A percentile compares a stretch with the other conserved stretches of the same genome.
Evolutionary conservation across 2,113 vertebrate species (phyloP).

Genomic region (Brachyhypopomus gauderio): DNA sequence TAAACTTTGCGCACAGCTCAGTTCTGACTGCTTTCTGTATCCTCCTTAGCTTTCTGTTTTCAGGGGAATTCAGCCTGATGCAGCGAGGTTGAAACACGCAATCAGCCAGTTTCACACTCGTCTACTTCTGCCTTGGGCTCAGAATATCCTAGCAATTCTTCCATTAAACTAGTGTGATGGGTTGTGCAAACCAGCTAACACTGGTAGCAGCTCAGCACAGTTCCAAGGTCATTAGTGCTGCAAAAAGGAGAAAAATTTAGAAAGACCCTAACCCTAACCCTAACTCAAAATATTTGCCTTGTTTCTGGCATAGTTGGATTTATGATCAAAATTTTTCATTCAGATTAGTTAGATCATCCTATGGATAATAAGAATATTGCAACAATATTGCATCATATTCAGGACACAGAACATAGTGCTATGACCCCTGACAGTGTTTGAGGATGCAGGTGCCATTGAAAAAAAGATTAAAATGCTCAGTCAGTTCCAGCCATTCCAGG

Average conservation of each 20-base stretch:
- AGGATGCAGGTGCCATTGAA: constrained; percentile 5
- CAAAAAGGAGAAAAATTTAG: background rate
- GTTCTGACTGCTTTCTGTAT: background rate
- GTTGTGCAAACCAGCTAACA: background rate
- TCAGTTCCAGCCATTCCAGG: background rate
- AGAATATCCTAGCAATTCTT: background rate
- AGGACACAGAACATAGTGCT: background rate
- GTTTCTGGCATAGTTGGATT: background rate
- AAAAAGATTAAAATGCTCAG: constrained; percentile 6
- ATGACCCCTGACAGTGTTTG: background rate
- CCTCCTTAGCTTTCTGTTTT: background rate
- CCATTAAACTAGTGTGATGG: background rate
- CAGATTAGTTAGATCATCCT: background rate
- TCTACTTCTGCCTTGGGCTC: background rate
- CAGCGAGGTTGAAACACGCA: background rate
- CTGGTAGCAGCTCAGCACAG: background rate
- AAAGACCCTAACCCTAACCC: background rate
- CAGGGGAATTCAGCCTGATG: background rate
- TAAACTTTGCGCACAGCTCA: background rate
- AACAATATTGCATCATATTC: background rate
- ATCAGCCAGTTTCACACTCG: constrained; percentile 7
- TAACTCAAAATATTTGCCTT: background rate
- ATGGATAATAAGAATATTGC: background rate
- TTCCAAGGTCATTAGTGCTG: background rate
- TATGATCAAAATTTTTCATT: background rate